Conservation (phyloP, 2,113 vertebrate genomes). For the Psophia crepitans region DNA sequence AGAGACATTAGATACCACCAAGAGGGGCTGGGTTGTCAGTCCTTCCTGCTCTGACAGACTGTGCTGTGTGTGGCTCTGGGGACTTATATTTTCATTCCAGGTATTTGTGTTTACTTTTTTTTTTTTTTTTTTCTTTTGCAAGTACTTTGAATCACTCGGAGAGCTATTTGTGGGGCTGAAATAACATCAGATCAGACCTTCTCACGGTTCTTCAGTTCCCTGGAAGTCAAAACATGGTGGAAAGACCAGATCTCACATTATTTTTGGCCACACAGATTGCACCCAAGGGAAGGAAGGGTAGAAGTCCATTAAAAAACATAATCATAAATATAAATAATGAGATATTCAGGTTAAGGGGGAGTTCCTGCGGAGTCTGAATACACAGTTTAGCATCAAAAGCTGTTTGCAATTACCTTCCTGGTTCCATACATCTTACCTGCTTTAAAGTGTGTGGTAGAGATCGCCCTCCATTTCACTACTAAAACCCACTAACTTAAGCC, state of each 20-base stretch:
- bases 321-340: not conserved
- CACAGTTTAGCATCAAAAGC: not conserved
- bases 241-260: not conserved
- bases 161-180: constrained; percentile 45
- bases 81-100: constrained; percentile 44
- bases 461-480: not conserved
- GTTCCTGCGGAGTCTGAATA: not conserved
- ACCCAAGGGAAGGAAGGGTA: not conserved
- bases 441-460: not conserved
- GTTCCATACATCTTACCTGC: not conserved
- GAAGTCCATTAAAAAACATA: not conserved
- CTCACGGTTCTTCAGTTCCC: constrained; percentile 50
- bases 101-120: constrained; percentile 45
- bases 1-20: not conserved
- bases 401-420: not conserved
- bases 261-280: constrained; percentile 26
- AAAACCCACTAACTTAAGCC: not conserved
- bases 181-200: constrained; percentile 45
- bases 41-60: not conserved
- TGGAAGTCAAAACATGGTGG: constrained; percentile 13
- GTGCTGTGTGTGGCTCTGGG: not conserved
- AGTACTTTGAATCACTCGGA: constrained; percentile 15
- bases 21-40: not conserved
- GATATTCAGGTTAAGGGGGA: not conserved
- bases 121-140: not conserved